Percentiles rank a stretch among this genome's conserved stretches.
Evolutionary conservation across 2,888 invertebrate species (phyloP).

Genomic region (Drosophila nr. perissopoda): DNA sequence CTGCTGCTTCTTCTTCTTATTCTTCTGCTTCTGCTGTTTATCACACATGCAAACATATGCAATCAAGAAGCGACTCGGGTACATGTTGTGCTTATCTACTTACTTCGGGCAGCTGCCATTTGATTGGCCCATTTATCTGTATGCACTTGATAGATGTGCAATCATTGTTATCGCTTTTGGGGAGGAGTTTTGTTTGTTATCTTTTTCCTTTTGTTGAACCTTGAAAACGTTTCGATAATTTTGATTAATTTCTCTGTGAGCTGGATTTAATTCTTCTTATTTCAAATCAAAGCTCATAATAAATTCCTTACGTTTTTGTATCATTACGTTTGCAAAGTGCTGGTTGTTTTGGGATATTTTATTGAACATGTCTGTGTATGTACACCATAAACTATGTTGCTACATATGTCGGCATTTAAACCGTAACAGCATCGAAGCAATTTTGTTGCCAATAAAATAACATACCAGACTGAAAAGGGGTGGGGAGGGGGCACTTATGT

Average conservation of each 20-base stretch:
- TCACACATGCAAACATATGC: not conserved
- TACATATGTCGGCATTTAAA: conserved; percentile 1
- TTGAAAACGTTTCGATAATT: not conserved
- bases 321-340: not conserved
- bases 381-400: not conserved
- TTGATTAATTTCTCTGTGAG: not conserved
- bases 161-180: not conserved
- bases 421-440: not conserved
- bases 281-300: not conserved
- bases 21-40: not conserved
- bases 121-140: not conserved
- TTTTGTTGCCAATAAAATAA: conserved; percentile 8
- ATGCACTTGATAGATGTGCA: not conserved
- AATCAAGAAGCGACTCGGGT: not conserved
- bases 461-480: not conserved
- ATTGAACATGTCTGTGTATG: not conserved
- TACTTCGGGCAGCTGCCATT: not conserved
- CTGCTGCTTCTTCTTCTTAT: not conserved
- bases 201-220: not conserved
- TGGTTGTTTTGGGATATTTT: not conserved
- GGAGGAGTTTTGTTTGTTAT: not conserved
- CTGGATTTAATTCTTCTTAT: not conserved
- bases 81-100: not conserved
- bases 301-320: not conserved
- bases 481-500: not conserved